Evolutionary conservation across 1,140 invertebrate genomes (phyloP), one percentile per base, ranked within the genome.

Genomic region (Camponotus pennsylvanicus): DNA sequence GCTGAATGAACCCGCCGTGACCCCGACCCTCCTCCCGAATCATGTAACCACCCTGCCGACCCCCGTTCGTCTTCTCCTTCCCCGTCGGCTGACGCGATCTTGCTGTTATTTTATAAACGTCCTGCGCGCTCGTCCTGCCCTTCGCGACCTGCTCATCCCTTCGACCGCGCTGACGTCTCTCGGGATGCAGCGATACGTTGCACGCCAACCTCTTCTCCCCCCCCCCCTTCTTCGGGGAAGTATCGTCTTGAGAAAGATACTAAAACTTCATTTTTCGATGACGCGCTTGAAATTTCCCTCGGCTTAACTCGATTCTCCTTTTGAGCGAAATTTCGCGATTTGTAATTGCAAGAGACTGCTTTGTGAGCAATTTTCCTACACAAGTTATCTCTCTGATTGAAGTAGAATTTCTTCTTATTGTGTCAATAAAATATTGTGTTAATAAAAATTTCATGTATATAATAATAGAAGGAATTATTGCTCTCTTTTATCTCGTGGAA

Each of bases 1-100:
- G 90, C 92, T 93, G 89, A 93, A 93, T 93, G 92, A 93, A 93
- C 93, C 88, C 88, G 86, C 85, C 91, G 52, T 92, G 91, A 93
- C 92, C 91, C 88, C 91, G 66, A 80, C 49, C 42, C 61, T 78
- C 80, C 61, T 52, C 85, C 55, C 57, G 32, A 85, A 64, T 63
- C 57, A 66, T 5, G 13, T 66, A 49, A 63, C 88, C 34, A 64
- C 57, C 69, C 73, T 27, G 40, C 57, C 32, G 3, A 63, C 40
- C 6, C 34, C 49, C 63, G 57, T 13, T 67, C 63, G 49, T 45
- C 34, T 27, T 71, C 37, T 0, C 18, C 45, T 32, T 2, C 52
- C 37, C 7, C 40, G 3, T 27, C 67, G 40, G 45, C 40, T 37
- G 49, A 70, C n/a, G 13, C 71, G 55, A 52, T 73, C 49, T 45